Conservation (phyloP, 2,888 invertebrate genomes). For the Pecten maximus region DNA sequence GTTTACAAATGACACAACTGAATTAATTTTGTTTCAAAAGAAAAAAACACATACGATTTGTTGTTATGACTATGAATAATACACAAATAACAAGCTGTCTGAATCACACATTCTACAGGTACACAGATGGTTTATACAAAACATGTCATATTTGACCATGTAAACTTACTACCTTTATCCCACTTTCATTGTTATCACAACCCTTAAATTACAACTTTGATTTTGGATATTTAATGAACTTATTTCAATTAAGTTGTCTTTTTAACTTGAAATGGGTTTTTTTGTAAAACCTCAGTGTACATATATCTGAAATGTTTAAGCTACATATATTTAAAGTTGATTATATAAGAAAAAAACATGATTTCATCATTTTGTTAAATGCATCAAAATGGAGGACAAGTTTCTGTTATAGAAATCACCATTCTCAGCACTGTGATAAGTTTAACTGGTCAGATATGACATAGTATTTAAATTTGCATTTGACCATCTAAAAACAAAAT, state of each 20-base stretch:
- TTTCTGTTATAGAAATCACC: background rate
- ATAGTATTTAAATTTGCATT: background rate
- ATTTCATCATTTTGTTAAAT: background rate
- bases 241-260: no score
- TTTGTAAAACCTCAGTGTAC: background rate
- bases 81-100: constrained; percentile 35
- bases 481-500: background rate
- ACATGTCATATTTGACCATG: background rate
- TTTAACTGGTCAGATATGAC: background rate
- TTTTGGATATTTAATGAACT: no score
- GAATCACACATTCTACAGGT: constrained; percentile 1
- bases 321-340: background rate
- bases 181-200: background rate
- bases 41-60: constrained; percentile 15
- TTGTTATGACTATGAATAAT: constrained; percentile 16
- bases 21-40: constrained; percentile 27
- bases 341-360: background rate
- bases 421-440: background rate
- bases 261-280: background rate
- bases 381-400: background rate
- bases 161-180: background rate
- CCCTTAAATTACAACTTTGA: no score
- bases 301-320: background rate
- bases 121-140: background rate
- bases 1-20: constrained; percentile 31